Percentiles rank a stretch among this genome's conserved stretches.
Conservation (phyloP, 2,888 invertebrate genomes). For the Linyphia triangularis region DNA sequence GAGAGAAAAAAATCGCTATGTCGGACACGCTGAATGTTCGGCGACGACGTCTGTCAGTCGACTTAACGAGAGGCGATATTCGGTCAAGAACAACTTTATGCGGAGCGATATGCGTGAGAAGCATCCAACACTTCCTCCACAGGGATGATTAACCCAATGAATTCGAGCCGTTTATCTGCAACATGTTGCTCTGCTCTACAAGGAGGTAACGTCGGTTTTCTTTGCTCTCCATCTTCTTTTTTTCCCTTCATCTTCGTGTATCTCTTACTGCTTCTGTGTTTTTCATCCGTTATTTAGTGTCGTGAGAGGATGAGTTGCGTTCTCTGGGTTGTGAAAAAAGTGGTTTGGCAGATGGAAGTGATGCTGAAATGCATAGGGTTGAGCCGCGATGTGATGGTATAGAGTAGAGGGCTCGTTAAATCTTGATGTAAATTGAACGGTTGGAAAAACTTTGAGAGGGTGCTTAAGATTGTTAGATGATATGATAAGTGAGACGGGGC, state of each 20-base stretch:
- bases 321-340: background rate
- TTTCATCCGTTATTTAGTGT: background rate
- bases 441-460: too few relatives aligned
- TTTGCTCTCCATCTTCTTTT: background rate
- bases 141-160: constrained; percentile 59
- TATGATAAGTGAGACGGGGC: too few relatives aligned
- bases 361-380: too few relatives aligned
- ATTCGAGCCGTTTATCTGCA: constrained; percentile 43
- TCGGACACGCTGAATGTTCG: constrained; percentile 19
- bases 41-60: constrained; percentile 40
- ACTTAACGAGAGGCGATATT: constrained; percentile 24
- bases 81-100: constrained; percentile 53
- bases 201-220: constrained; percentile 33
- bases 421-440: too few relatives aligned
- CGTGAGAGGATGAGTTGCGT: background rate
- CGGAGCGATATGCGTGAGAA: constrained; percentile 65
- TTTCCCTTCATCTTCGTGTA: background rate
- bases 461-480: too few relatives aligned
- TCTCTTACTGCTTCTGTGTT: background rate
- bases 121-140: background rate
- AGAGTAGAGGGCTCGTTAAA: too few relatives aligned
- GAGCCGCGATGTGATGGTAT: too few relatives aligned
- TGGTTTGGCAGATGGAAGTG: too few relatives aligned
- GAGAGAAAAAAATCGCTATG: background rate
- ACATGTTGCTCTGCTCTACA: constrained; percentile 11